Evolutionary conservation across 2,113 vertebrate genomes (phyloP).

Genomic region (Manacus vitellinus): DNA sequence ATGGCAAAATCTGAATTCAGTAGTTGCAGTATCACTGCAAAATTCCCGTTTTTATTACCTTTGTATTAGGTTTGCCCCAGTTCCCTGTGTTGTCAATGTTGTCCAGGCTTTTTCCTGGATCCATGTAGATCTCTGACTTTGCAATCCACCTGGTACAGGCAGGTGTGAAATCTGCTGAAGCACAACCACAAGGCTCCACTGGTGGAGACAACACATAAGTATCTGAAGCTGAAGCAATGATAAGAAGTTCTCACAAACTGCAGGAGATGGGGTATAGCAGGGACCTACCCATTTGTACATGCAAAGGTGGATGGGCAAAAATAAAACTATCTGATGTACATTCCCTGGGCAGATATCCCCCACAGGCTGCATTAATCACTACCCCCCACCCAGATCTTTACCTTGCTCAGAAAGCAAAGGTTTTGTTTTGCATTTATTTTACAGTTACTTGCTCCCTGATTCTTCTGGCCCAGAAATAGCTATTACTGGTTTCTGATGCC

Average conservation of each 20-base stretch:
- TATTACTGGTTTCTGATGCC: not conserved
- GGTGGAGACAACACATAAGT: not conserved
- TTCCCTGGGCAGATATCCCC: not conserved
- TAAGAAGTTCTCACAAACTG: not conserved
- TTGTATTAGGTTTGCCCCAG: not conserved
- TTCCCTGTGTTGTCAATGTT: not conserved
- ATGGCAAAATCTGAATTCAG: not conserved
- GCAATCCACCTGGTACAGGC: not conserved
- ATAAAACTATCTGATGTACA: not conserved
- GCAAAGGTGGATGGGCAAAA: not conserved
- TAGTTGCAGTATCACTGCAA: not conserved
- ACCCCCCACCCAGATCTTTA: accelerated
- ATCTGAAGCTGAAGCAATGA: not conserved
- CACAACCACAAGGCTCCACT: not conserved
- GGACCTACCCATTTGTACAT: not conserved
- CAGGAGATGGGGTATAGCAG: not conserved
- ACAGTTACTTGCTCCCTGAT: not conserved
- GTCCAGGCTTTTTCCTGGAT: not conserved
- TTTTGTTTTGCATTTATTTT: not conserved
- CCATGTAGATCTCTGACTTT: not conserved
- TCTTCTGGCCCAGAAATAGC: not conserved
- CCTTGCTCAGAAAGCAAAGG: not conserved
- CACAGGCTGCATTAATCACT: not conserved
- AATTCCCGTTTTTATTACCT: not conserved
- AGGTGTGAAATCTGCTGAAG: not conserved